Evolutionary conservation across 2,113 vertebrate species (phyloP).

Genomic region (Cyphomyrus plagiostoma): DNA sequence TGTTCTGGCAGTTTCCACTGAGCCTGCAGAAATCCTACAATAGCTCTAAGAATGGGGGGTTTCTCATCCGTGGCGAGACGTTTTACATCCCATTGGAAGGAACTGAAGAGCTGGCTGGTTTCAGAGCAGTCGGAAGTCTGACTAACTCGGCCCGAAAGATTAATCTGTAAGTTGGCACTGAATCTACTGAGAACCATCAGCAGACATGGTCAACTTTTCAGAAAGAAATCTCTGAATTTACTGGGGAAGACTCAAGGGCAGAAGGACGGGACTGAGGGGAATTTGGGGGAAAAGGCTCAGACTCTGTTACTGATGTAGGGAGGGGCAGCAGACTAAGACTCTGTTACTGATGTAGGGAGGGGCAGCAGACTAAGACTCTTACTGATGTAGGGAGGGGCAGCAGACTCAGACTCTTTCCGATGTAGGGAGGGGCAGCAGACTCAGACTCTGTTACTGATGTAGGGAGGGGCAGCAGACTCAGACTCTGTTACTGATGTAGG

Average conservation of each 20-base stretch:
- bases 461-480: too few relatives aligned
- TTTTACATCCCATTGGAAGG: not conserved
- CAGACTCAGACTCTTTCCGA: too few relatives aligned
- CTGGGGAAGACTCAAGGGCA: not conserved
- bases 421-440: too few relatives aligned
- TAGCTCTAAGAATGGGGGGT: not conserved
- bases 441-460: too few relatives aligned
- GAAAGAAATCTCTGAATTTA: not conserved
- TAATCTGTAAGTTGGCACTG: not conserved
- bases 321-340: not conserved
- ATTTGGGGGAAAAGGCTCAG: not conserved
- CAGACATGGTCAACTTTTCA: not conserved
- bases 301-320: not conserved
- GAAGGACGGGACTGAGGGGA: not conserved
- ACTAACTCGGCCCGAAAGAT: not conserved
- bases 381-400: too few relatives aligned
- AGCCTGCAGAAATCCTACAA: not conserved
- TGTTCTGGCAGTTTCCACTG: not conserved
- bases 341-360: too few relatives aligned
- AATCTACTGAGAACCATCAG: not conserved
- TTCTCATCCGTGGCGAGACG: not conserved
- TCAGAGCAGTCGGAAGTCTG: not conserved
- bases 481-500: too few relatives aligned
- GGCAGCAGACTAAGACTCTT: too few relatives aligned
- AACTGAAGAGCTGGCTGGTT: not conserved